Conservation (phyloP, 2,888 invertebrate species). For the Tupiocoris notatus region DNA sequence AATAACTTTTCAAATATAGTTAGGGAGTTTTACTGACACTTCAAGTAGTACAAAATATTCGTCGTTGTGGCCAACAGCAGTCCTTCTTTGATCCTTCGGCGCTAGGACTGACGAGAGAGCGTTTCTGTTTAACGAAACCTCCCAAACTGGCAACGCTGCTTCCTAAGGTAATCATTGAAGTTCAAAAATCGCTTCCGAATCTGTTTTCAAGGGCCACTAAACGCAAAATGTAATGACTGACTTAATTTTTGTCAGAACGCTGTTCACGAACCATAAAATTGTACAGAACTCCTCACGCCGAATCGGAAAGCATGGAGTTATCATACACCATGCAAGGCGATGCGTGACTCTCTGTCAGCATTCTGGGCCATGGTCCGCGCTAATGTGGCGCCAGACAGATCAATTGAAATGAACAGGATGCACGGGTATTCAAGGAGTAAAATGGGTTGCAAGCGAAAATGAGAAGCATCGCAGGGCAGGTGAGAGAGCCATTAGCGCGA, state of each 20-base stretch:
- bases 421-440: slow-evolving; percentile 14
- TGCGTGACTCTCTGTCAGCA: too few species aligned
- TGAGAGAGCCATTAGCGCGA: slow-evolving; percentile 23
- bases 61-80: too few species aligned
- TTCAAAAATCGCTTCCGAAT: not conserved
- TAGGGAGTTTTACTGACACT: too few species aligned
- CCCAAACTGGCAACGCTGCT: too few species aligned
- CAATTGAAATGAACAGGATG: slow-evolving; percentile 20
- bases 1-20: too few species aligned
- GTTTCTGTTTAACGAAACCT: too few species aligned
- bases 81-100: too few species aligned
- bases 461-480: slow-evolving; percentile 16
- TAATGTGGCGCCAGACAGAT: slow-evolving; percentile 12
- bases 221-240: not conserved
- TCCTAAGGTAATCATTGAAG: not conserved
- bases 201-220: not conserved
- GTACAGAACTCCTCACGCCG: not conserved
- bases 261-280: not conserved
- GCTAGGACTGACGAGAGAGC: too few species aligned
- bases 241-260: not conserved
- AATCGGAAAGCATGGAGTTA: too few species aligned
- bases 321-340: too few species aligned
- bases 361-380: not conserved
- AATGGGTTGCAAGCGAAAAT: slow-evolving; percentile 31
- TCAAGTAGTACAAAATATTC: too few species aligned